Base-by-base conservation (phyloP, 2,797 vertebrate species). In the Scyliorhinus canicula region DNA sequence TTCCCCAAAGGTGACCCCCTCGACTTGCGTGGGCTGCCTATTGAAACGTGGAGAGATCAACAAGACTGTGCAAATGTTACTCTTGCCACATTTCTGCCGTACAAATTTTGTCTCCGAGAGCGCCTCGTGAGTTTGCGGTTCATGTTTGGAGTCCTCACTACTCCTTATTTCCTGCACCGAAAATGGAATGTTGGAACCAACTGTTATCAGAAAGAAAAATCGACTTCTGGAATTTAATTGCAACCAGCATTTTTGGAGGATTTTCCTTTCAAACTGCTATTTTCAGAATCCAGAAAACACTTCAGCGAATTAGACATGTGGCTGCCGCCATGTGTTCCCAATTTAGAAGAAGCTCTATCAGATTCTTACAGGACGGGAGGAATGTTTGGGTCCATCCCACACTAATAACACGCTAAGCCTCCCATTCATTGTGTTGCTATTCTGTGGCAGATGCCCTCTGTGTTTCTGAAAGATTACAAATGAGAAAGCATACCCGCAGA, bases 91-190 rank as follows among this genome's bases (percentile, higher is more conserved):
- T 60, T 90, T 90, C 55, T 60, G 12, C 31, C 86, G 21, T 31
- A 57, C 55, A 8, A 2, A 90, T 31, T n/a, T 65, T 40, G 86
- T 44, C 86, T 24, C 14, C 40, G 86, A 55, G 55, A 90, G 55
- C 16, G 35, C 21, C 16, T 19, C 14, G 12, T 90, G 86, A n/a
- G 55, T 60, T 90, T 90, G 8, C 55, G 57, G 31, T 55, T 60
- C 55, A 60, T 90, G 31, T n/a, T 90, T 60, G 35, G 6, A 90
- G 14, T 40, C 35, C 55, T 57, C 14, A n/a, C 86, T 90, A 31
- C 57, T 57, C 85, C 85, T 88, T 88, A 88, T 88, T 88, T 88
- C 85, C 85, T 88, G 85, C 52, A 11, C 28, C 57, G 52, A 60
- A 60, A 40, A n/a, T 14, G 55, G 40, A 90, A 90, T 6, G 16